Percentiles rank a stretch among this genome's conserved stretches.
Evolutionary conservation across 2,113 vertebrate genomes (phyloP).

Genomic region (Camelus dromedarius): DNA sequence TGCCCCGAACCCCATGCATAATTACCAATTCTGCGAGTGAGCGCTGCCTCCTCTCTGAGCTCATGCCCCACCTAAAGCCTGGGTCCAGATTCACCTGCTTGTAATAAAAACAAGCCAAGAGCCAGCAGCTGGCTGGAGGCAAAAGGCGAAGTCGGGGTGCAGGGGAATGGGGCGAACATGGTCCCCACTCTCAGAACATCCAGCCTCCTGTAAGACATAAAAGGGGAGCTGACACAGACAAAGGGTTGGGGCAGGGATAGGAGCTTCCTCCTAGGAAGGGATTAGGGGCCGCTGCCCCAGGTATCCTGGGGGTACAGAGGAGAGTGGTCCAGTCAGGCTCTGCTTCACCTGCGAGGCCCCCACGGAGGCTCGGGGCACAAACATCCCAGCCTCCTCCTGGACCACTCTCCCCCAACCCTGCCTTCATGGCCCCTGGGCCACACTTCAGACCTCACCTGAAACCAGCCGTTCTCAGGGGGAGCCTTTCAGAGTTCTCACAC

Average conservation of each 20-base stretch:
- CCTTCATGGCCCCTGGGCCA: background rate
- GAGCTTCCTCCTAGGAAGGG: background rate
- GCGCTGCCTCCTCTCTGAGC: background rate
- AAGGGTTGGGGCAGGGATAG: background rate
- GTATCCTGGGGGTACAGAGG: background rate
- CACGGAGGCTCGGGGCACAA: background rate
- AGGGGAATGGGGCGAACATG: background rate
- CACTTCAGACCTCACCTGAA: background rate
- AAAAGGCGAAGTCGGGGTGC: background rate
- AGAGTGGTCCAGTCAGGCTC: background rate
- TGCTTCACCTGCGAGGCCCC: background rate
- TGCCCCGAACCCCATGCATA: background rate
- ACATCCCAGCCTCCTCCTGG: background rate
- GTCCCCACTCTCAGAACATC: background rate
- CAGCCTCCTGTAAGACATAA: background rate
- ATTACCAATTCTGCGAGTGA: background rate
- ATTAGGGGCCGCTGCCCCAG: background rate
- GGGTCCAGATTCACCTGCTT: background rate
- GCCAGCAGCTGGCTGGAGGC: background rate
- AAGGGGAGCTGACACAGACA: background rate
- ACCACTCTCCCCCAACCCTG: background rate
- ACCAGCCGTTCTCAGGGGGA: background rate
- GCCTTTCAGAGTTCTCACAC: background rate
- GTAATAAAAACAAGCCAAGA: background rate
- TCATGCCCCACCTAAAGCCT: background rate